Evolutionary conservation across 2,797 vertebrate genomes (phyloP), one percentile per base, ranked within the genome.

Genomic region (Lagorchestes hirsutus): DNA sequence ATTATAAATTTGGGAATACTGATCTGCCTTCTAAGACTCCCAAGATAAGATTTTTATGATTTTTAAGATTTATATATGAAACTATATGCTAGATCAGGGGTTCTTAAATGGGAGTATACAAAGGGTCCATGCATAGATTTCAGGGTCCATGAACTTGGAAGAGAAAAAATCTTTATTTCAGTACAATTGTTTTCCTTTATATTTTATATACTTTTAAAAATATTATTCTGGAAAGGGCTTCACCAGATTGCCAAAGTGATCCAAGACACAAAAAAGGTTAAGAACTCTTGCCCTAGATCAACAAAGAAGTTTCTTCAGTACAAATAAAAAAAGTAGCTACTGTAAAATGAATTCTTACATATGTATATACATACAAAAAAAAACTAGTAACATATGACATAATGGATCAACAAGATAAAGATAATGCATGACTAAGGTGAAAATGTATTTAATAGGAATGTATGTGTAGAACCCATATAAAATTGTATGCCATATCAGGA

Each of bases 291-390:
- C 31, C 59, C 59, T 67, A 67, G 59, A 67, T 67, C 31, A 67
- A 67, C 59, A 34, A 34, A 31, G 29, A 31, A 28, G 1, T 62
- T 62, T 62, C 59, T 92, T 93, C 59, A 92, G 50, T 55, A 92
- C 14, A 93, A 93, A 40, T 40, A 58, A 46, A 40, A 54, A 40
- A 59, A 40, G 62, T 9, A 34, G 52, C 57, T 3, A n/a, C 10
- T 54, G 1, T 4, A 55, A 13, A 67, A 67, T n/a, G 95, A 90
- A 13, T 74, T 94, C 87, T 97, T 94, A 82, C 52, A 52, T 56
- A n/a, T n/a, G n/a, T n/a, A n/a, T n/a, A 94, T 93, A 40, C 62
- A 91, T 46, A 95, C 5, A 90, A 10, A 96, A 95, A 91, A 93
- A 54, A 93, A 9, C 12, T 2, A n/a, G 93, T 82, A 94, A n/a